Conservation (phyloP, 2,113 vertebrate genomes). For the Ailuropoda melanoleuca region DNA sequence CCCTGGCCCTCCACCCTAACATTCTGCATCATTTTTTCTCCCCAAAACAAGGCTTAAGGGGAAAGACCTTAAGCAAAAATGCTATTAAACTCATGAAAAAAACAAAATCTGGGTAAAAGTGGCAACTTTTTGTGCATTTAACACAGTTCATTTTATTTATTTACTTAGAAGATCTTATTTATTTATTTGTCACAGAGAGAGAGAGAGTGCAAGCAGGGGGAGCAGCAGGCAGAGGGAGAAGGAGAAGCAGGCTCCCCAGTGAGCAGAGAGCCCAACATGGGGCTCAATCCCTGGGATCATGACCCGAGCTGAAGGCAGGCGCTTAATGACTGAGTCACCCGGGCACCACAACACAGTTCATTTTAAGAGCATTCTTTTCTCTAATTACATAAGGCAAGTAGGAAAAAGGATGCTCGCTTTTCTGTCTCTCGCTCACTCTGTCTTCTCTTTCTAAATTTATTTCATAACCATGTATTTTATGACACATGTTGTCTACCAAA, state of each 20-base stretch:
- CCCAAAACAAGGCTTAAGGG: neutral
- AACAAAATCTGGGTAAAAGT: neutral
- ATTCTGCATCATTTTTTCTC: neutral
- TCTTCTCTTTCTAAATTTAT: neutral
- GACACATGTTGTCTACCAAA: neutral
- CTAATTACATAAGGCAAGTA: neutral
- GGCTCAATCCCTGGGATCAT: no score
- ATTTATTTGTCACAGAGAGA: no score
- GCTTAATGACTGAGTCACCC: no score
- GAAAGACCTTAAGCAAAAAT: neutral
- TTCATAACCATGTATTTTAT: neutral
- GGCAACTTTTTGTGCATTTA: neutral
- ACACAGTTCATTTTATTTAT: neutral
- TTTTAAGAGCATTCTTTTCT: neutral
- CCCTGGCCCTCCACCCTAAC: neutral
- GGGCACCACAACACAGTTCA: neutral
- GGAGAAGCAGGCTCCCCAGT: no score
- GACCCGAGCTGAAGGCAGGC: no score
- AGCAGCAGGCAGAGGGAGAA: no score
- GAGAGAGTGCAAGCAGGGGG: no score
- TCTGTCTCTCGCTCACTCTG: neutral
- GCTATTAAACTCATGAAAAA: neutral
- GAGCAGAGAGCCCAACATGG: no score
- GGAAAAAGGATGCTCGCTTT: neutral
- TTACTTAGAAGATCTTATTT: no score